Evolutionary conservation across 2,113 vertebrate genomes (phyloP).

Genomic region (Psittacula cyanocephala): DNA sequence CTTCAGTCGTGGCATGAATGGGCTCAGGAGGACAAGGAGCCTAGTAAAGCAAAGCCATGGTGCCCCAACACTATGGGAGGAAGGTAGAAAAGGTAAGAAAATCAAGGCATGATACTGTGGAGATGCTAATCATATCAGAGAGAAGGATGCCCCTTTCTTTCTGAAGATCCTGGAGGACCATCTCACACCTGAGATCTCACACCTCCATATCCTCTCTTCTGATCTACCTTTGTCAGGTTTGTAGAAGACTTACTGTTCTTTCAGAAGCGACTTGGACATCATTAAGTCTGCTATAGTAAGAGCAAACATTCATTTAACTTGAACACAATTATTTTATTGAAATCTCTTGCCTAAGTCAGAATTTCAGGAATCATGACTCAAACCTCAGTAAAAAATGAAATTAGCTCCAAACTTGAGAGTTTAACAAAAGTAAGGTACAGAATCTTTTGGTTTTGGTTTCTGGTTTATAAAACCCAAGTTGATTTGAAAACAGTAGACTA

Average conservation of each 20-base stretch:
- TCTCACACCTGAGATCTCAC: not conserved
- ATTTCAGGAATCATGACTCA: not conserved
- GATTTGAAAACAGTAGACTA: not conserved
- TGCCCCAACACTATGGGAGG: fast-evolving
- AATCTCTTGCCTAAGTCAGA: not conserved
- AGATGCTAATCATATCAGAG: fast-evolving
- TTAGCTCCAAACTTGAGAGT: not conserved
- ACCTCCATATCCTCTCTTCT: not conserved
- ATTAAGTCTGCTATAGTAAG: not conserved
- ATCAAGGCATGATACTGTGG: not conserved
- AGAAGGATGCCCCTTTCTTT: not conserved
- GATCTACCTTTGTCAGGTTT: not conserved
- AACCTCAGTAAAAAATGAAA: not conserved
- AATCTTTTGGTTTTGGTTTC: not conserved
- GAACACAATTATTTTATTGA: not conserved
- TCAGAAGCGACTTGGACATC: not conserved
- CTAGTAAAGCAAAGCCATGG: not conserved
- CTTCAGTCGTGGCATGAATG: fast-evolving
- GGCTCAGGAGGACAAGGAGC: not conserved
- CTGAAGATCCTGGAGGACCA: not conserved
- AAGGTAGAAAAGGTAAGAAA: not conserved
- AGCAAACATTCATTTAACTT: not conserved
- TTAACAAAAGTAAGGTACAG: not conserved
- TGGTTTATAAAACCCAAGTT: not conserved
- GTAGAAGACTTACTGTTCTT: not conserved